Evolutionary conservation across 2,888 invertebrate genomes (phyloP), one percentile per base, ranked within the genome.

Genomic region (Phymatocera aterrima): DNA sequence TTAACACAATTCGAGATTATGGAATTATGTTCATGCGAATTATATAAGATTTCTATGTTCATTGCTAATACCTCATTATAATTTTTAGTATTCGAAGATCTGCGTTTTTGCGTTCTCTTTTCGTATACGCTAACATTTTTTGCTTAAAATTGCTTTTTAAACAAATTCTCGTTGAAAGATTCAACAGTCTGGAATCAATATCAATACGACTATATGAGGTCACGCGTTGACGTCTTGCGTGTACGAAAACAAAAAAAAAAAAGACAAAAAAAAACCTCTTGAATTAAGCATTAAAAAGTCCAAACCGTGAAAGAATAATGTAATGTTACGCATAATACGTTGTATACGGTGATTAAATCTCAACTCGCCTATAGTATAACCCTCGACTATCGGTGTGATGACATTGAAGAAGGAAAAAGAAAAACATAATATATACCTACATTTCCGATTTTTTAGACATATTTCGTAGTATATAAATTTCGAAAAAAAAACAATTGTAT

Each of bases 211-310:
- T 57, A 28, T n/a, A n/a, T 15, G 57, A 28, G 28, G 15, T 57
- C 57, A 57, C 57, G n/a, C n/a, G 5, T 57, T 57, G 28, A 28
- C 15, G 57, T 28, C 15, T 15, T 12, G 3, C 28, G 57, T 28
- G 57, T 57, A 28, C n/a, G n/a, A n/a, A n/a, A n/a, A n/a, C n/a
- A n/a, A n/a, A n/a, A n/a, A n/a, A n/a, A n/a, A n/a, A n/a, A n/a
- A n/a, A n/a, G n/a, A n/a, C n/a, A n/a, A n/a, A n/a, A n/a, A 28
- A 57, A 57, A 57, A 57, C 28, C 57, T 57, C 28, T 24, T 57
- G 28, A 28, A 54, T 28, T 28, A 57, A 57, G 57, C 57, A 57
- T 57, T 28, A 28, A 28, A 21, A 12, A n/a, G n/a, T 15, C 15
- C 2, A 28, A 28, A 28, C 57, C 15, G 12, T 21, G 28, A 1